phyloP scores from a whole-genome alignment of 2,888 invertebrate species.

The Penaeus monodon region DNA sequence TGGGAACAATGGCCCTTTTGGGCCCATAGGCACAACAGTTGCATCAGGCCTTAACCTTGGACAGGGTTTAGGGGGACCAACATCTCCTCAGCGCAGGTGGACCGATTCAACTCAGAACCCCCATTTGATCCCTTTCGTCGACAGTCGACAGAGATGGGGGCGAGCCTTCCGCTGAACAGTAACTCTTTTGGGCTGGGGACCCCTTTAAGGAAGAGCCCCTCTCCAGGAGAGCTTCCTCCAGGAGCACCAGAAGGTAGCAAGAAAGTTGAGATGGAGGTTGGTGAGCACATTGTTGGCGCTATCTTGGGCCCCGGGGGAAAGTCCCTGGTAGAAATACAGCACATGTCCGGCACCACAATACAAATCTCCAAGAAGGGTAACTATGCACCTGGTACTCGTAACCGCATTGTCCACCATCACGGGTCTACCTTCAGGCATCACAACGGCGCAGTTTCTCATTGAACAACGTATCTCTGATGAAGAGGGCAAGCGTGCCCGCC shows the following conservation, averaged over 20 bases:
- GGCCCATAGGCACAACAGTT: slow-evolving; percentile 78
- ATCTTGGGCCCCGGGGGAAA: slow-evolving; percentile 97
- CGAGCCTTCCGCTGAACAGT: slow-evolving; percentile 85
- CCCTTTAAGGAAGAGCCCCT: slow-evolving; percentile 67
- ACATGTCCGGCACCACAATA: slow-evolving; percentile 96
- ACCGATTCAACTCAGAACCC: slow-evolving; percentile 67
- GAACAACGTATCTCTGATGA: slow-evolving; percentile 96
- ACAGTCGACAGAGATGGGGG: slow-evolving; percentile 78
- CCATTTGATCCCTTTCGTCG: slow-evolving; percentile 83
- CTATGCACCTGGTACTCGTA: slow-evolving; percentile 96
- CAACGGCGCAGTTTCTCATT: slow-evolving; percentile 93
- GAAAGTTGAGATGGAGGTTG: slow-evolving; percentile 85
- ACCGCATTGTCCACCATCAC: slow-evolving; percentile 95
- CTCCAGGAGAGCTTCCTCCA: slow-evolving; percentile 66
- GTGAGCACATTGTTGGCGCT: slow-evolving; percentile 94
- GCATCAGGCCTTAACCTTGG: slow-evolving; percentile 67
- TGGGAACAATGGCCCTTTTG: slow-evolving; percentile 79
- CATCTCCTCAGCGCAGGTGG: slow-evolving; percentile 78
- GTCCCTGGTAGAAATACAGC: slow-evolving; percentile 96
- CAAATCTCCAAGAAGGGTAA: slow-evolving; percentile 99
- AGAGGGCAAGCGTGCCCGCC: slow-evolving; percentile 73
- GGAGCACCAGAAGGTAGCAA: slow-evolving; percentile 59
- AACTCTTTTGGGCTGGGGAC: slow-evolving; percentile 90
- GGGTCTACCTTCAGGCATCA: slow-evolving; percentile 88
- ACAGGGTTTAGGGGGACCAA: slow-evolving; percentile 75